Conservation (phyloP, 1,140 invertebrate genomes). For the Aporrectodea caliginosa region DNA sequence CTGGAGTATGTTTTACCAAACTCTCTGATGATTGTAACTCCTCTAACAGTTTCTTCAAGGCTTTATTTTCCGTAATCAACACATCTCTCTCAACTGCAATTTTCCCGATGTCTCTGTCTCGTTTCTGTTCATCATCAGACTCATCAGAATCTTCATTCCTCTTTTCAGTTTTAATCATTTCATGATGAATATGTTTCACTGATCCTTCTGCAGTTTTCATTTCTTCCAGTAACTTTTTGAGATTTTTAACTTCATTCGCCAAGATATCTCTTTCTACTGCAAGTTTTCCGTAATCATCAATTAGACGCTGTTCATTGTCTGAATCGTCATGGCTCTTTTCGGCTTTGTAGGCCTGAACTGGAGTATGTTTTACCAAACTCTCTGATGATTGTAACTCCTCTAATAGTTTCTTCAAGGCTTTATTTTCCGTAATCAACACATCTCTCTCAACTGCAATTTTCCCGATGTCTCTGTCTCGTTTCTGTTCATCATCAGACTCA, state of each 20-base stretch:
- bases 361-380: too few relatives aligned
- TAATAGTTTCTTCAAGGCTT: not conserved
- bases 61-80: not conserved
- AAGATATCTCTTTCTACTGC: not conserved
- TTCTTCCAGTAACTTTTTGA: too few relatives aligned
- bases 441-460: not conserved
- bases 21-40: not conserved
- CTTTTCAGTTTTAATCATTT: too few relatives aligned
- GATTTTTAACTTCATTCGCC: too few relatives aligned
- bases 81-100: not conserved
- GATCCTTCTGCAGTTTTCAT: too few relatives aligned
- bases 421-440: not conserved
- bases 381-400: too few relatives aligned
- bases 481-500: too few relatives aligned
- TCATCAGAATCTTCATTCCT: too few relatives aligned
- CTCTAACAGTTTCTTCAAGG: not conserved
- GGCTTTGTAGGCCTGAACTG: not conserved
- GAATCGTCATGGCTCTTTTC: not conserved
- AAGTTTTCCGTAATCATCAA: not conserved
- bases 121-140: too few relatives aligned
- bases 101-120: not conserved
- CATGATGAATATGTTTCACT: too few relatives aligned
- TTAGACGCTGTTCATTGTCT: not conserved
- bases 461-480: not conserved
- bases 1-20: not conserved